These are phyloP conservation scores for Andrena camellia DNA, from an alignment of 2,888 invertebrate genomes.

Conservation along the genomic window DNA sequence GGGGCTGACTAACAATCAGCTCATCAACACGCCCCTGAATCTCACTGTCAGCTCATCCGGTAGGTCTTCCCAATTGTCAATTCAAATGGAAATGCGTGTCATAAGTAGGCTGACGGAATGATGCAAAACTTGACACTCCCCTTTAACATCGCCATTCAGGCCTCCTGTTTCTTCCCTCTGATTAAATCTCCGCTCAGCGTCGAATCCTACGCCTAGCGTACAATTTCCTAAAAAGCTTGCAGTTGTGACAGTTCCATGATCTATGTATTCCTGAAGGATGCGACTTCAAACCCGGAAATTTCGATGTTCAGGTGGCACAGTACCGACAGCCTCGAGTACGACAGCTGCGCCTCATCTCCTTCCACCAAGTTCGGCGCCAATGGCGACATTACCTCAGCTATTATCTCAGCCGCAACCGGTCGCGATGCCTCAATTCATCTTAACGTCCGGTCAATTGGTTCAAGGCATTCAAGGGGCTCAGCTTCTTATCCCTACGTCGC, in stretches of 20 bases:
- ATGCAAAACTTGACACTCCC: conserved; percentile 19
- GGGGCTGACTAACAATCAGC: conserved; percentile 86
- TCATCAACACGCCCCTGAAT: conserved; percentile 93
- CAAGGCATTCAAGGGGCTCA: conserved; percentile 98
- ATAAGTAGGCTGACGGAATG: background rate
- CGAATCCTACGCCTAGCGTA: background rate
- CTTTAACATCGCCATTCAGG: background rate
- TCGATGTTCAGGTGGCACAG: conserved; percentile 79
- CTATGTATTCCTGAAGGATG: background rate
- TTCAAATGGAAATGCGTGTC: conserved; percentile 30
- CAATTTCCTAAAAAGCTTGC: background rate
- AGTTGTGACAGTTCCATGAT: background rate
- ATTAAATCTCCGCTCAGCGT: background rate
- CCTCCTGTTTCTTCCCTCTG: background rate
- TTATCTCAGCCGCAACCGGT: conserved; percentile 88
- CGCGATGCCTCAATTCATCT: conserved; percentile 95
- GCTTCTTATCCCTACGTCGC: conserved; percentile 97
- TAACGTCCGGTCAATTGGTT: conserved; percentile 96
- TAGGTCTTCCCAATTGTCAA: conserved; percentile 67
- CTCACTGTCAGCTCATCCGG: conserved; percentile 90
- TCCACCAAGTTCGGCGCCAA: conserved; percentile 84
- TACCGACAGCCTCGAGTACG: conserved; percentile 83
- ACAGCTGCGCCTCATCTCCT: conserved; percentile 81
- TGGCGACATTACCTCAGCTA: conserved; percentile 88
- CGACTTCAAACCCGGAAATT: conserved; percentile 26